A percentile compares a stretch with the other conserved stretches of the same genome.
phyloP scores from a whole-genome alignment of 2,797 vertebrate species.

The Otolemur crassicaudatus region DNA sequence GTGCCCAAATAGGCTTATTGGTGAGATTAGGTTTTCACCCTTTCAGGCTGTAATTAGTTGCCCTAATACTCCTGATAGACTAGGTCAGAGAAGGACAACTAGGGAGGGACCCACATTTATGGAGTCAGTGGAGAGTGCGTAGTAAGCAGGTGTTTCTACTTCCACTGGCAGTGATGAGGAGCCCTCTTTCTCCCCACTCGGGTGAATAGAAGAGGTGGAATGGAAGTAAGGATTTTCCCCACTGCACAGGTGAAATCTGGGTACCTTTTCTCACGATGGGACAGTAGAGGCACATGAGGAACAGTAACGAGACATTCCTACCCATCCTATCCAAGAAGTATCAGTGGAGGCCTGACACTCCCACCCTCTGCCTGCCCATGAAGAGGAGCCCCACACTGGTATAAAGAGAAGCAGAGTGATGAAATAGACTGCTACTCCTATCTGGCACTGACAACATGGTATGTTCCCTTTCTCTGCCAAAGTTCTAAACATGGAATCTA shows the following conservation, averaged over 20 bases:
- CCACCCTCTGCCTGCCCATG: not conserved
- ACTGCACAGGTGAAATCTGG: not conserved
- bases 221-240: not conserved
- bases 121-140: not conserved
- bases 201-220: not conserved
- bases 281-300: not conserved
- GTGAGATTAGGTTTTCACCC: not conserved
- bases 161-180: not conserved
- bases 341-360: not conserved
- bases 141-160: not conserved
- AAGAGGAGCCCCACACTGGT: too few species aligned
- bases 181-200: not conserved
- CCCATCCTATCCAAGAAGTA: too few species aligned
- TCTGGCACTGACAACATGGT: not conserved
- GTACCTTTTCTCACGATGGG: not conserved
- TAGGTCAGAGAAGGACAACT: not conserved
- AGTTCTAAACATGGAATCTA: not conserved
- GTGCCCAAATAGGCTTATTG: not conserved
- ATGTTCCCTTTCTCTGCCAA: not conserved
- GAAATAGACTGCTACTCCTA: not conserved
- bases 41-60: not conserved
- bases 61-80: not conserved
- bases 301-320: too few species aligned
- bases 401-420: too few species aligned
- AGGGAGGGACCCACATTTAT: not conserved